Conservation (phyloP, 2,888 invertebrate species). For the Netelia fuscicornis region DNA sequence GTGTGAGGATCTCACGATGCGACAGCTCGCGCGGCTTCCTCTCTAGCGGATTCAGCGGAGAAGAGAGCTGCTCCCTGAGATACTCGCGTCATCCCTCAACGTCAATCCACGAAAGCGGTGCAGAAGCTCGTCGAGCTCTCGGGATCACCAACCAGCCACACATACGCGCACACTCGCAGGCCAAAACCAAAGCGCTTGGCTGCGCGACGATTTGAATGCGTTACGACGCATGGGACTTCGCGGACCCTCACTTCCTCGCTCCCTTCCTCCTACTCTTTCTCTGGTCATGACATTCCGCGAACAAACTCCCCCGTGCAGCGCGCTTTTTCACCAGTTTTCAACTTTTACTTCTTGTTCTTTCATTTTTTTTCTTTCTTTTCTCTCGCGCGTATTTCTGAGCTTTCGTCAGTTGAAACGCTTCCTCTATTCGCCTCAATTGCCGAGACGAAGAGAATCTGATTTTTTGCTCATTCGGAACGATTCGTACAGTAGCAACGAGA, state of each 20-base stretch:
- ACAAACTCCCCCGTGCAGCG: slow-evolving; percentile 57
- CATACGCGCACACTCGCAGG: slow-evolving; percentile 37
- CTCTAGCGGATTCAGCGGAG: slow-evolving; percentile 49
- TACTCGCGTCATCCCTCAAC: slow-evolving; percentile 83
- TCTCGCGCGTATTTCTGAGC: slow-evolving; percentile 16
- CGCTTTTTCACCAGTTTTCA: slow-evolving; percentile 46
- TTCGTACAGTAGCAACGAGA: slow-evolving; percentile 65
- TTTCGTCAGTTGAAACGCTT: slow-evolving; percentile 34
- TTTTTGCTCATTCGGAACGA: slow-evolving; percentile 60
- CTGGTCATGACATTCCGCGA: slow-evolving; percentile 57
- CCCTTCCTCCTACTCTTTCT: slow-evolving; percentile 15
- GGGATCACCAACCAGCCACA: slow-evolving; percentile 24
- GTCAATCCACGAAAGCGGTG: slow-evolving; percentile 80
- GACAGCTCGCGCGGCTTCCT: slow-evolving; percentile 71
- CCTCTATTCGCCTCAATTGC: slow-evolving; percentile 27
- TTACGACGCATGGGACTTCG: slow-evolving; percentile 67
- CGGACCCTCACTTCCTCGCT: slow-evolving; percentile 70
- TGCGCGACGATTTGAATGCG: slow-evolving; percentile 83
- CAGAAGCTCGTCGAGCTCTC: slow-evolving; percentile 19
- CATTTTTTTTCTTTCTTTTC: slow-evolving; percentile 6
- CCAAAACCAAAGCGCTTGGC: slow-evolving; percentile 62
- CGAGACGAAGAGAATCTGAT: slow-evolving; percentile 47
- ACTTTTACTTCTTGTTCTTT: slow-evolving; percentile 29
- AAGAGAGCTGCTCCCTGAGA: slow-evolving; percentile 52
- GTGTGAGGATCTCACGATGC: slow-evolving; percentile 75